These are phyloP conservation scores for Penaeus vannamei DNA, from an alignment of 1,140 invertebrate genomes.

Conservation along the genomic window DNA sequence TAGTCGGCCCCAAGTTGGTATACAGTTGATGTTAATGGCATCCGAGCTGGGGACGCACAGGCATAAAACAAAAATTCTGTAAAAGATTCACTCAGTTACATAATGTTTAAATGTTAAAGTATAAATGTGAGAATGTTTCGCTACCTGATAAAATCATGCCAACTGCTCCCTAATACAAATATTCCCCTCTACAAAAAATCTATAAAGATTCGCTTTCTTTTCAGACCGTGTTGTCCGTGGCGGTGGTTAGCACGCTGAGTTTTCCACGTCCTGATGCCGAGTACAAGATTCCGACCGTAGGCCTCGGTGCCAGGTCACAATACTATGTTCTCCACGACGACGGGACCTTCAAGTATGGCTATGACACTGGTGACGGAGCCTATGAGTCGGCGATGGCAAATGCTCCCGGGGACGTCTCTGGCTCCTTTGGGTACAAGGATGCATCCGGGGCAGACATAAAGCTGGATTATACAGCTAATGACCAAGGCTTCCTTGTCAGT, in stretches of 20 bases:
- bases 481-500: background rate
- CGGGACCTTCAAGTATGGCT: constrained; percentile 47
- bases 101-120: too few relatives aligned
- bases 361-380: background rate
- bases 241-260: constrained; percentile 60
- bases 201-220: background rate
- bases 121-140: too few relatives aligned
- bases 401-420: too few relatives aligned
- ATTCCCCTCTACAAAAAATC: background rate
- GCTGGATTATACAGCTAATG: background rate
- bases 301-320: constrained; percentile 37
- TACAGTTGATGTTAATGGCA: too few relatives aligned
- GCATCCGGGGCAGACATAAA: background rate
- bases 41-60: too few relatives aligned
- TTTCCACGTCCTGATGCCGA: constrained; percentile 48
- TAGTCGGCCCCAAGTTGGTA: too few relatives aligned
- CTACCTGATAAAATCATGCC: too few relatives aligned
- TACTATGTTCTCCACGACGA: constrained; percentile 56
- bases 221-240: constrained; percentile 57
- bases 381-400: background rate
- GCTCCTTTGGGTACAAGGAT: background rate
- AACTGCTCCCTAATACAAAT: background rate
- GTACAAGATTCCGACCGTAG: constrained; percentile 51
- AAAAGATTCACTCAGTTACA: too few relatives aligned
- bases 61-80: too few relatives aligned